These are phyloP conservation scores for Octodonta nipae DNA, from an alignment of 2,888 invertebrate genomes.

Conservation along the genomic window DNA sequence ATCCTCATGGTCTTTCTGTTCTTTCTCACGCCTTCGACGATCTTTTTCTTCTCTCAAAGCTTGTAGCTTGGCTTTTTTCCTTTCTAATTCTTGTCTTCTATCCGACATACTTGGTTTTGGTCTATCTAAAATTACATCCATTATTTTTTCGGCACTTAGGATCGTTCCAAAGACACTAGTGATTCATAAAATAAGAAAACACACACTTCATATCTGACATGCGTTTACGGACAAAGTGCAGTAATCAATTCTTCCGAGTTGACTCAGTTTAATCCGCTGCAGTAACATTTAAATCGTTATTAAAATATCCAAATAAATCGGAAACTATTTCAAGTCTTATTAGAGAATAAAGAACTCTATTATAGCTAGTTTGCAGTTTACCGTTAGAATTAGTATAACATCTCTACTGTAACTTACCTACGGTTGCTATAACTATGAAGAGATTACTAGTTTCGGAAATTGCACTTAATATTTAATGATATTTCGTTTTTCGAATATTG, in stretches of 20 bases:
- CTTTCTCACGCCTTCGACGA: conserved; percentile 69
- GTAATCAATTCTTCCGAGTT: conserved; percentile 18
- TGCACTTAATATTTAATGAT: neutral
- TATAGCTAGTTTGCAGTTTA: conserved; percentile 5
- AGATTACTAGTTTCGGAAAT: conserved; percentile 1
- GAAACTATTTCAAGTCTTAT: neutral
- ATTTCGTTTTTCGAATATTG: conserved; percentile 2
- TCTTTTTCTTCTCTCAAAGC: conserved; percentile 83
- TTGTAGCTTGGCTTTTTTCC: conserved; percentile 82
- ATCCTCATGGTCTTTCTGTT: conserved; percentile 72
- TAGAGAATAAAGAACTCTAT: conserved; percentile 4
- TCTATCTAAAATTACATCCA: conserved; percentile 22
- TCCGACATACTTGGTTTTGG: conserved; percentile 53
- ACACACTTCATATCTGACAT: conserved; percentile 15
- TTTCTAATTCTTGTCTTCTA: conserved; percentile 82
- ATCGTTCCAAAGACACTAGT: conserved; percentile 1
- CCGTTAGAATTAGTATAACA: conserved; percentile 8
- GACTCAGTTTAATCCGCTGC: conserved; percentile 1
- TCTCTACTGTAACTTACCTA: conserved; percentile 4
- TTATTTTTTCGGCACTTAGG: conserved; percentile 8
- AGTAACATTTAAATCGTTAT: too few relatives aligned
- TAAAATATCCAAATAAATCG: neutral
- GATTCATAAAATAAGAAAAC: conserved; percentile 11
- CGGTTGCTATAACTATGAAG: neutral
- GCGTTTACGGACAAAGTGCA: conserved; percentile 13